These are phyloP conservation scores for Acanthosoma haemorrhoidale DNA, from an alignment of 2,888 invertebrate species.

Conservation along the genomic window DNA sequence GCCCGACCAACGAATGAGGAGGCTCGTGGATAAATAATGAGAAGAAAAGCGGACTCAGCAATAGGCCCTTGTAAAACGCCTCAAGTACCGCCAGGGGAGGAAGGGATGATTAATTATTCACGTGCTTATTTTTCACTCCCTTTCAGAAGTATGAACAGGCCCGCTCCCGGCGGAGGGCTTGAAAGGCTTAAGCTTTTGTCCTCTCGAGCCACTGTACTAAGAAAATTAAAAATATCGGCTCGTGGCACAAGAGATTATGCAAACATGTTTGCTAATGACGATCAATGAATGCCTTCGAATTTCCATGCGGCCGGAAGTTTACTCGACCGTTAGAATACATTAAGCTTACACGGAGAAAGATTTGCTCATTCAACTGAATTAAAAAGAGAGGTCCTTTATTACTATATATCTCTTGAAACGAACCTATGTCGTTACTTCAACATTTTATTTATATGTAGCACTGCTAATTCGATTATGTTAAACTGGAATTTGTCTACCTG, in stretches of 20 bases:
- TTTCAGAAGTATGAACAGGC: background rate
- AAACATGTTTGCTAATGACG: background rate
- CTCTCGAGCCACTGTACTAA: background rate
- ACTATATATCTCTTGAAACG: no score
- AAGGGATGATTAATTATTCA: background rate
- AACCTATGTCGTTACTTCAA: no score
- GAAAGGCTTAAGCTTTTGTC: background rate
- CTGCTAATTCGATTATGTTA: no score
- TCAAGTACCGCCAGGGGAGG: constrained; percentile 2
- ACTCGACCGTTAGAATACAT: no score
- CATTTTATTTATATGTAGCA: no score
- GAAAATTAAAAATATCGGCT: background rate
- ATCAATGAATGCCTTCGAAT: no score
- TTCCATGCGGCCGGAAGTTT: no score
- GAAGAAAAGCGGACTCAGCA: constrained; percentile 19
- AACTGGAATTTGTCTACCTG: no score
- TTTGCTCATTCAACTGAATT: no score
- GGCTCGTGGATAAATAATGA: constrained; percentile 19
- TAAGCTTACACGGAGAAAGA: no score
- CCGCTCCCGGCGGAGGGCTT: background rate
- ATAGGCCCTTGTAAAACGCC: constrained; percentile 18
- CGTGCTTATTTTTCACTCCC: background rate
- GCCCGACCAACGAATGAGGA: background rate
- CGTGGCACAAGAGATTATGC: background rate
- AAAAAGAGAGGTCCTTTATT: no score